phyloP scores from a whole-genome alignment of 2,888 invertebrate genomes.

The Aleiodes leptofemur region DNA sequence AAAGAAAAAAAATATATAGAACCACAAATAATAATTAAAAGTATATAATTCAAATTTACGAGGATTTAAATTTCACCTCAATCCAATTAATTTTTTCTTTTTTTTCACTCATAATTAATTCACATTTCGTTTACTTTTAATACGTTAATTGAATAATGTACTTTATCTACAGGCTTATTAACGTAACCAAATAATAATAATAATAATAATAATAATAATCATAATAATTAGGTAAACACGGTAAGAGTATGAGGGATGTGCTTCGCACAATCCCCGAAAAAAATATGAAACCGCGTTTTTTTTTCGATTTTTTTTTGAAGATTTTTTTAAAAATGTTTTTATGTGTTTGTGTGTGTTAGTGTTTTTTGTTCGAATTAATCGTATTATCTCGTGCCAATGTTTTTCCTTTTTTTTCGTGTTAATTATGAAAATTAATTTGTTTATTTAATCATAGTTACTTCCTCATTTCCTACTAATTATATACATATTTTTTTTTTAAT shows the following conservation, averaged over 20 bases:
- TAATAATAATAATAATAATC: slow-evolving; percentile 18
- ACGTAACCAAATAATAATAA: slow-evolving; percentile 17
- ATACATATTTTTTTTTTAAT: no score
- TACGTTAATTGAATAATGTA: slow-evolving; percentile 25
- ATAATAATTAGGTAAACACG: slow-evolving; percentile 23
- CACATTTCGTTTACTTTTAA: background rate
- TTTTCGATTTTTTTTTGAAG: slow-evolving; percentile 23
- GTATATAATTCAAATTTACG: slow-evolving; percentile 20
- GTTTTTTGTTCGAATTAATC: slow-evolving; percentile 47
- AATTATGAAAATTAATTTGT: slow-evolving; percentile 13
- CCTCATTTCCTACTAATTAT: slow-evolving; percentile 59
- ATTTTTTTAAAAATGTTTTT: slow-evolving; percentile 14
- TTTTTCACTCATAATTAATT: background rate
- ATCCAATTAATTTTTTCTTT: background rate
- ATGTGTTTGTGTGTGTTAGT: slow-evolving; percentile 40
- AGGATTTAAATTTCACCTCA: slow-evolving; percentile 23
- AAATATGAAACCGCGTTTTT: slow-evolving; percentile 44
- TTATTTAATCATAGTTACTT: slow-evolving; percentile 59
- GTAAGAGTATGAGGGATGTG: slow-evolving; percentile 50
- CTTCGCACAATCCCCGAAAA: slow-evolving; percentile 44
- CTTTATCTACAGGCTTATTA: slow-evolving; percentile 31
- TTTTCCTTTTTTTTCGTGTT: slow-evolving; percentile 6
- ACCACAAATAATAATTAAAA: slow-evolving; percentile 15
- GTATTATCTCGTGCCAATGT: slow-evolving; percentile 41
- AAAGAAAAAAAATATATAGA: slow-evolving; percentile 8